Percentiles rank a stretch among this genome's conserved stretches.
These are phyloP conservation scores for Garra rufa DNA, from an alignment of 2,113 vertebrate species.

Conservation along the genomic window DNA sequence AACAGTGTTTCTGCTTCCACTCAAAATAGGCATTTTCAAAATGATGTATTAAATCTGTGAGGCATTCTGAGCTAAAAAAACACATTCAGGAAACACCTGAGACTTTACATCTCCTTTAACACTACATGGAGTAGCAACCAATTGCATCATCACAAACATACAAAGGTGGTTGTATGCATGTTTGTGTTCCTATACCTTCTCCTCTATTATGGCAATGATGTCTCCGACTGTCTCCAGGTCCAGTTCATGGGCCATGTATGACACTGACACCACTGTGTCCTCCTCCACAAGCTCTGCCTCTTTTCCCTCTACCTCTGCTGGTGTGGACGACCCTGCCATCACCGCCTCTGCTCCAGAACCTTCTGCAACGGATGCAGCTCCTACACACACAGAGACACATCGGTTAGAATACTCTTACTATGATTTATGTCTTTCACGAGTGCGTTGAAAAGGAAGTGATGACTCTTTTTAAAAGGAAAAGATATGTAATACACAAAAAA, in stretches of 20 bases:
- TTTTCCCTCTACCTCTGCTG: constrained; percentile 80
- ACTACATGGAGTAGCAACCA: background rate
- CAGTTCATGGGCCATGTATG: constrained; percentile 93
- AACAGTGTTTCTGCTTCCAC: too few species aligned
- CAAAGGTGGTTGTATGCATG: background rate
- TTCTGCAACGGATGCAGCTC: constrained; percentile 39
- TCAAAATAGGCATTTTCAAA: too few species aligned
- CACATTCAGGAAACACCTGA: too few species aligned
- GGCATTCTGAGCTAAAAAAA: too few species aligned
- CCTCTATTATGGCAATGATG: constrained; percentile 98
- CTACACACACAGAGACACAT: constrained; percentile 44
- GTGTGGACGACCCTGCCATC: constrained; percentile 34
- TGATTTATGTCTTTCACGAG: background rate
- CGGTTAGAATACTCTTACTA: background rate
- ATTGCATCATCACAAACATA: background rate
- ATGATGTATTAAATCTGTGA: too few species aligned
- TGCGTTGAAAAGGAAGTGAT: background rate
- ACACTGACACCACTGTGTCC: constrained; percentile 88
- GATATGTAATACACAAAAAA: too few species aligned
- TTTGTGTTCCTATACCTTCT: constrained; percentile 82
- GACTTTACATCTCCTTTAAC: too few species aligned
- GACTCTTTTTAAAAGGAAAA: background rate
- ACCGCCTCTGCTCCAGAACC: constrained; percentile 64
- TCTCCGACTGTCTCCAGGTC: constrained; percentile 95
- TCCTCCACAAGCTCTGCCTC: constrained; percentile 90